Evolutionary conservation across 2,888 invertebrate genomes (phyloP).

Genomic region (Chymomyza fuscimana): DNA sequence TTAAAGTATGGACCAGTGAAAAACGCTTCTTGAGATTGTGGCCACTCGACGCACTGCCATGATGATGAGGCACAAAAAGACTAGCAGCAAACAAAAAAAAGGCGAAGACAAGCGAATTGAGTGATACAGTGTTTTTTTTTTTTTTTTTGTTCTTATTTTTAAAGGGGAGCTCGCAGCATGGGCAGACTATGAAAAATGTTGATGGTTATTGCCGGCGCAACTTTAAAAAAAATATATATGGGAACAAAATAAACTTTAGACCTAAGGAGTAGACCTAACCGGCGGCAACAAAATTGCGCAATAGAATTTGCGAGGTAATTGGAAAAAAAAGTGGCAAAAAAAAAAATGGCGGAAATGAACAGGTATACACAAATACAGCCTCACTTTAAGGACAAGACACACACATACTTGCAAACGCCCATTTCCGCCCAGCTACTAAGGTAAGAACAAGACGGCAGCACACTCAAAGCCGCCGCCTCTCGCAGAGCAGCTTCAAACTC

Average conservation of each 20-base stretch:
- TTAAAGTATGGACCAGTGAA: not conserved
- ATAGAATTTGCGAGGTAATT: slow-evolving; percentile 24
- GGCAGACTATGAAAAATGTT: slow-evolving; percentile 37
- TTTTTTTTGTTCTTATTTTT: not conserved
- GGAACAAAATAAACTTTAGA: not conserved
- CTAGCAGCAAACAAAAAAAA: not conserved
- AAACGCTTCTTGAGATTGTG: not conserved
- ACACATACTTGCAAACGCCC: slow-evolving; percentile 10
- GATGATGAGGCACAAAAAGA: not conserved
- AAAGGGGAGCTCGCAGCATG: not conserved
- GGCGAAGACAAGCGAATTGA: slow-evolving; percentile 24
- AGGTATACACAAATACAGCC: slow-evolving; percentile 35
- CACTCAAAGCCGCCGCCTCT: not conserved
- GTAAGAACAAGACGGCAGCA: not conserved
- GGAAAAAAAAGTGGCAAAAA: slow-evolving; percentile 22
- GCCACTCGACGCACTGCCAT: not conserved
- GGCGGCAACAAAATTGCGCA: slow-evolving; percentile 34
- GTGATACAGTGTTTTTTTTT: slow-evolving; percentile 25
- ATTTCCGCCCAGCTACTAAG: slow-evolving; percentile 19
- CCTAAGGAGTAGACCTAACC: slow-evolving; percentile 15
- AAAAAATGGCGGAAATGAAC: slow-evolving; percentile 6
- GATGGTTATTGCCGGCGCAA: slow-evolving; percentile 33
- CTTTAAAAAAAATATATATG: not conserved
- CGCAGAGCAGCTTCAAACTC: not conserved
- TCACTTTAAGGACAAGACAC: slow-evolving; percentile 28